These are phyloP conservation scores for Proterorhinus semilunaris DNA, from an alignment of 2,113 vertebrate species.

Conservation along the genomic window DNA sequence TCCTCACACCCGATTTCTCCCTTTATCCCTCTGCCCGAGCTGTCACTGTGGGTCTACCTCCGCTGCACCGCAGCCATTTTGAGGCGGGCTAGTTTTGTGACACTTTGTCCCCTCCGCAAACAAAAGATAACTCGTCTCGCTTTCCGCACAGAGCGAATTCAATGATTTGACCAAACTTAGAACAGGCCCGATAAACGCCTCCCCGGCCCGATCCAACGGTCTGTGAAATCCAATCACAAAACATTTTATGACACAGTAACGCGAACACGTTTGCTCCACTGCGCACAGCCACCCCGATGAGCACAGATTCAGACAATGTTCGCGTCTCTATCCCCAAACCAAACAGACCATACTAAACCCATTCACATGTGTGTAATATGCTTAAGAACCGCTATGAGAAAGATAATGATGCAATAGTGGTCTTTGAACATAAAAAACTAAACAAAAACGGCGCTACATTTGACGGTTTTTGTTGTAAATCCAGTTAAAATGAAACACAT, in stretches of 20 bases:
- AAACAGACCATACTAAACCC: background rate
- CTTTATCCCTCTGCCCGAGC: no score
- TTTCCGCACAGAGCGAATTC: background rate
- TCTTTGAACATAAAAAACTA: background rate
- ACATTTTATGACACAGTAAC: constrained; percentile 8
- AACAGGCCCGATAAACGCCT: constrained; percentile 4
- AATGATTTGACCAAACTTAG: background rate
- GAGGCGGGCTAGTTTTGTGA: background rate
- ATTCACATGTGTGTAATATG: background rate
- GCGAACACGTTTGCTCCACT: background rate
- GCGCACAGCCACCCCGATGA: background rate
- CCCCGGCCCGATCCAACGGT: constrained; percentile 6
- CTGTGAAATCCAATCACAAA: constrained; percentile 15
- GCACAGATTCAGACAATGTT: background rate
- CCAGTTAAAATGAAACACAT: background rate
- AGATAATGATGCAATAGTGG: background rate
- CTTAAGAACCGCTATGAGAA: background rate
- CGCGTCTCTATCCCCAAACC: background rate
- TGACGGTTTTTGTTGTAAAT: background rate
- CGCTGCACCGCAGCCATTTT: background rate
- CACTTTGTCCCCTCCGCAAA: background rate
- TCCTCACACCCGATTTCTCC: no score
- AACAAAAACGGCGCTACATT: background rate
- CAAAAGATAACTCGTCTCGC: constrained; percentile 1
- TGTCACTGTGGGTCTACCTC: no score